Percentiles rank a stretch among this genome's conserved stretches.
phyloP scores from a whole-genome alignment of 2,113 vertebrate genomes.

The Formicarius rufipectus region DNA sequence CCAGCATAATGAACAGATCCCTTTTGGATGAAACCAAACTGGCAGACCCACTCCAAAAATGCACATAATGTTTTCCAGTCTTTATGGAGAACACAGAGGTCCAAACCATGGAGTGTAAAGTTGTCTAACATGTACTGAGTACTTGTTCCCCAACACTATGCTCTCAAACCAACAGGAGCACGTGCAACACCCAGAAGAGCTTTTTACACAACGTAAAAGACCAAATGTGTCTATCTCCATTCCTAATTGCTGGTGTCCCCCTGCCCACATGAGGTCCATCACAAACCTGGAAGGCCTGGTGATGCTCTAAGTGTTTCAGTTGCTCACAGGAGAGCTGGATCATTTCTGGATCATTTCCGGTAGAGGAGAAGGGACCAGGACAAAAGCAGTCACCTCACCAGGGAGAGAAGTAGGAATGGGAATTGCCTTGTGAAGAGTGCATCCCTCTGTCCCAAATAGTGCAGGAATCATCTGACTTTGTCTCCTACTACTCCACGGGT shows the following conservation, averaged over 20 bases:
- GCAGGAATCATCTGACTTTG: not conserved
- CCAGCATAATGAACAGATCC: not conserved
- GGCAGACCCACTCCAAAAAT: not conserved
- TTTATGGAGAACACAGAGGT: not conserved
- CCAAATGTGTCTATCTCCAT: not conserved
- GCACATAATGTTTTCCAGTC: not conserved
- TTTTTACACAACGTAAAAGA: not conserved
- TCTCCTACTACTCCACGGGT: not conserved
- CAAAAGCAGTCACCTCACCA: not conserved
- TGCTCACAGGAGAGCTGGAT: not conserved
- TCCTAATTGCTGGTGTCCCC: not conserved
- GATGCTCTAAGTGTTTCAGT: not conserved
- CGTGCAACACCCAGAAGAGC: not conserved
- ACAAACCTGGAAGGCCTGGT: not conserved
- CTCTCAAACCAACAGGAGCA: not conserved
- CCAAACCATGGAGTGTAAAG: not conserved
- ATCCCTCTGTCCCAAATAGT: not conserved
- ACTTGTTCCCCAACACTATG: accelerated
- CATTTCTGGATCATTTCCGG: not conserved
- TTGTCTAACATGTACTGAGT: not conserved
- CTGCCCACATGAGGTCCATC: not conserved
- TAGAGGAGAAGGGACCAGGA: not conserved
- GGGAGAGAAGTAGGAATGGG: not conserved
- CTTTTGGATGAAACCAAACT: not conserved
- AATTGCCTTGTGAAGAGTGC: not conserved